phyloP scores from a whole-genome alignment of 2,888 invertebrate species.

The Asteroscopus sphinx region DNA sequence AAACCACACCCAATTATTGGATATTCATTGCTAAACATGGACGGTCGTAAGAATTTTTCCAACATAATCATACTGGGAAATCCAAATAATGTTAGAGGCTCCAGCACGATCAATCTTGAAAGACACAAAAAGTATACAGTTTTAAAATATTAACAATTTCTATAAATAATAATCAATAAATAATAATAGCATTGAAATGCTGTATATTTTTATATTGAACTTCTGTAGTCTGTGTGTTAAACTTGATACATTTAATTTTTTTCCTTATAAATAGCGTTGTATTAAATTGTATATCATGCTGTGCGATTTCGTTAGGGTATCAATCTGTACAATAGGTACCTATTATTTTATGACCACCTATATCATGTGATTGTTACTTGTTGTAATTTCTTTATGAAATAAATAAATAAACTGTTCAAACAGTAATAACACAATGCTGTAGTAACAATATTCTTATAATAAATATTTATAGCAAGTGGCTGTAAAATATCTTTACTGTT shows the following conservation, averaged over 20 bases:
- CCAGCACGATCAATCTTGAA: not conserved
- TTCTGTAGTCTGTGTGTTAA: too few relatives aligned
- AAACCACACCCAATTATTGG: too few relatives aligned
- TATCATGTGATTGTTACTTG: too few relatives aligned
- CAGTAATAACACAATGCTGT: constrained; percentile 21
- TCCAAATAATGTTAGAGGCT: not conserved
- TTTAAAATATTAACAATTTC: constrained; percentile 13
- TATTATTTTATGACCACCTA: too few relatives aligned
- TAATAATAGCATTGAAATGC: constrained; percentile 28
- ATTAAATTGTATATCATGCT: too few relatives aligned
- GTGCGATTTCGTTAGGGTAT: too few relatives aligned
- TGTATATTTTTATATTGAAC: constrained; percentile 26
- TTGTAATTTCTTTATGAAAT: too few relatives aligned
- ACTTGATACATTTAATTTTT: too few relatives aligned
- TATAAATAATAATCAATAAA: constrained; percentile 16
- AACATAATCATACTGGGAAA: not conserved
- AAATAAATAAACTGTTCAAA: constrained; percentile 23
- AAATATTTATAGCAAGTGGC: constrained; percentile 26
- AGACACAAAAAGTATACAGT: not conserved
- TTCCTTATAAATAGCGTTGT: too few relatives aligned
- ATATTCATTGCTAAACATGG: too few relatives aligned
- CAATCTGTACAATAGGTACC: too few relatives aligned
- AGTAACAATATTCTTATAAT: constrained; percentile 29
- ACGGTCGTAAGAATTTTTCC: too few relatives aligned
- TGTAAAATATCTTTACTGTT: constrained; percentile 33